Base-by-base conservation (phyloP, 2,888 invertebrate genomes). In the Dexiosoma caninum region DNA sequence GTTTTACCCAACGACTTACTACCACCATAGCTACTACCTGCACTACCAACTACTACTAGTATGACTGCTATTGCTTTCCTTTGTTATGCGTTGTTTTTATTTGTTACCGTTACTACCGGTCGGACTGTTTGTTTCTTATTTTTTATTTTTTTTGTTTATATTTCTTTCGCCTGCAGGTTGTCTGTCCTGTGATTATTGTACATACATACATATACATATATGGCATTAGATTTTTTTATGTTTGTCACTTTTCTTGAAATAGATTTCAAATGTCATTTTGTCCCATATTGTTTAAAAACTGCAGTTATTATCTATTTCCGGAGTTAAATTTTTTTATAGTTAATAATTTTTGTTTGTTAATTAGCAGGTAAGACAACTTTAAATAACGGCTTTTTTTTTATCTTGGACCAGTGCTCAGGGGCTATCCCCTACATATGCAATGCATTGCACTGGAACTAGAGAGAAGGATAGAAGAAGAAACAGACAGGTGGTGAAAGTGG, bases 41-140 rank as follows among this genome's bases (percentile, higher is more conserved):
- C 32, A 75, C 66, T 40, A 69, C n/a, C n/a, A n/a, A n/a, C n/a
- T n/a, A n/a, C n/a, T n/a, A n/a, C n/a, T n/a, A n/a, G n/a, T n/a
- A n/a, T n/a, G n/a, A n/a, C n/a, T n/a, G n/a, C 74, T 57, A 77
- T 6, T 5, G 27, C 81, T 81, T 80, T 80, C 80, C 76, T 72
- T 81, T 62, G 81, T 51, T 71, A 69, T 77, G 77, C 81, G 81
- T 69, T 49, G 46, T 80, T 49, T 60, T 44, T 66, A 37, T 23
- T 32, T 72, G 62, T 64, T 77, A 77, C 80, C 80, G 80, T 81
- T 81, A 81, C 71, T 81, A 81, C 77, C 81, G 81, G 81, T 81
- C 69, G 44, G 60, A 19, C 70, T 32, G 27, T 71, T 51, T 27
- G 53, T 37, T 71, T 16, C 37, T 51, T 46, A 12, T 40, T 49